Percentiles rank a stretch among this genome's conserved stretches.
These are phyloP conservation scores for Lucifuga dentata DNA, from an alignment of 2,113 vertebrate genomes.

Conservation along the genomic window DNA sequence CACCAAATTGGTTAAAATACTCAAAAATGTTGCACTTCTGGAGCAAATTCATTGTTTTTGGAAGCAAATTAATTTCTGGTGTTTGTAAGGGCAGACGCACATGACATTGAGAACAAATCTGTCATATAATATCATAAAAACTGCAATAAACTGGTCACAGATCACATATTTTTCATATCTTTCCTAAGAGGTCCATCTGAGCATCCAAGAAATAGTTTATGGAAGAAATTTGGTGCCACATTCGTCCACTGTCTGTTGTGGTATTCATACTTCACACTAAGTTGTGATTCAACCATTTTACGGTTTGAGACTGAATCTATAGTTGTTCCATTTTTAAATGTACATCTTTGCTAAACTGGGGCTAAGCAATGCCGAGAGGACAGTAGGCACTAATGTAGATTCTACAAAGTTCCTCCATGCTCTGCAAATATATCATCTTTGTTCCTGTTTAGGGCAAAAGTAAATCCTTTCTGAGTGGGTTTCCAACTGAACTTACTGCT, in stretches of 20 bases:
- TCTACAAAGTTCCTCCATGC: slow-evolving; percentile 24
- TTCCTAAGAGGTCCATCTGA: slow-evolving; percentile 28
- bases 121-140: slow-evolving; percentile 28
- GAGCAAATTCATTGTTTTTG: slow-evolving; percentile 16
- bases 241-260: slow-evolving; percentile 61
- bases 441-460: slow-evolving; percentile 24
- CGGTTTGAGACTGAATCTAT: slow-evolving; percentile 39
- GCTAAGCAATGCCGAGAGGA: slow-evolving; percentile 55
- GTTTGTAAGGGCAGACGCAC: slow-evolving; percentile 26
- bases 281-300: slow-evolving; percentile 48
- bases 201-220: slow-evolving; percentile 36
- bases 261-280: slow-evolving; percentile 45
- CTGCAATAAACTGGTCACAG: slow-evolving; percentile 25
- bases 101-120: slow-evolving; percentile 27
- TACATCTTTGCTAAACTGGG: slow-evolving; percentile 43
- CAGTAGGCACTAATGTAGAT: slow-evolving; percentile 59
- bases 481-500: slow-evolving; percentile 41
- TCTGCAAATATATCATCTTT: slow-evolving; percentile 32
- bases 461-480: slow-evolving; percentile 24
- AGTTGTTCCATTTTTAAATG: slow-evolving; percentile 56
- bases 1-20: slow-evolving; percentile 13
- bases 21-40: slow-evolving; percentile 4
- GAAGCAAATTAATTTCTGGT: slow-evolving; percentile 26
- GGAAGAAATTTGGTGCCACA: slow-evolving; percentile 49
- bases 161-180: slow-evolving; percentile 21